Evolutionary conservation across 2,113 vertebrate species (phyloP).

Genomic region (Lagopus muta): DNA sequence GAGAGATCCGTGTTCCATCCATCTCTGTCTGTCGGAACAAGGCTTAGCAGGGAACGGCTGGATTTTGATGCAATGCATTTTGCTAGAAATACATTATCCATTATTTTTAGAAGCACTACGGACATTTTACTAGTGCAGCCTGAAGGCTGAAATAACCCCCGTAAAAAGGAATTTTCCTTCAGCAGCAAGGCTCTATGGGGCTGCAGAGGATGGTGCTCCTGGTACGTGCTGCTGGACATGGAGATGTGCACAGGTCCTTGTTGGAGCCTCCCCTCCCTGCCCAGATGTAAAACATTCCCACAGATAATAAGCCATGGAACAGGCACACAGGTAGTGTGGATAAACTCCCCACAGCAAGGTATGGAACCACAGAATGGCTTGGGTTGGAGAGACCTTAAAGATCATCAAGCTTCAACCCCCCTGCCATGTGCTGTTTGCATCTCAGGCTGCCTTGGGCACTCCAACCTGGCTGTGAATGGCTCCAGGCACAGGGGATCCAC

Average conservation of each 20-base stretch:
- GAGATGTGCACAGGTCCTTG: neutral
- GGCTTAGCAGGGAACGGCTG: neutral
- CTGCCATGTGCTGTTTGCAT: too few relatives aligned
- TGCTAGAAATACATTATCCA: neutral
- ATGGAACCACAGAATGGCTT: too few relatives aligned
- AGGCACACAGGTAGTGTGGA: accelerated
- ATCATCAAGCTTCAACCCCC: too few relatives aligned
- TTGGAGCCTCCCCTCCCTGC: neutral
- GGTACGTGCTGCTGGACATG: neutral
- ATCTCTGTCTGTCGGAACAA: neutral
- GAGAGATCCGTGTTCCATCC: neutral
- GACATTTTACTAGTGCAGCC: neutral
- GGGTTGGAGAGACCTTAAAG: too few relatives aligned
- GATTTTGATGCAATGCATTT: neutral
- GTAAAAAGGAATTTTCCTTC: neutral
- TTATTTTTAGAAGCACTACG: neutral
- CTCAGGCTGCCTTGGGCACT: too few relatives aligned
- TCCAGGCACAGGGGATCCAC: too few relatives aligned
- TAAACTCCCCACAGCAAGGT: neutral
- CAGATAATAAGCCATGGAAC: neutral
- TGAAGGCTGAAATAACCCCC: neutral
- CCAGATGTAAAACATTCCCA: neutral
- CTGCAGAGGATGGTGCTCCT: neutral
- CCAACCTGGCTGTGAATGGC: too few relatives aligned
- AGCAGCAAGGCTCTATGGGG: neutral